Conservation (phyloP, 2,888 invertebrate species). For the Eledona agricola region DNA sequence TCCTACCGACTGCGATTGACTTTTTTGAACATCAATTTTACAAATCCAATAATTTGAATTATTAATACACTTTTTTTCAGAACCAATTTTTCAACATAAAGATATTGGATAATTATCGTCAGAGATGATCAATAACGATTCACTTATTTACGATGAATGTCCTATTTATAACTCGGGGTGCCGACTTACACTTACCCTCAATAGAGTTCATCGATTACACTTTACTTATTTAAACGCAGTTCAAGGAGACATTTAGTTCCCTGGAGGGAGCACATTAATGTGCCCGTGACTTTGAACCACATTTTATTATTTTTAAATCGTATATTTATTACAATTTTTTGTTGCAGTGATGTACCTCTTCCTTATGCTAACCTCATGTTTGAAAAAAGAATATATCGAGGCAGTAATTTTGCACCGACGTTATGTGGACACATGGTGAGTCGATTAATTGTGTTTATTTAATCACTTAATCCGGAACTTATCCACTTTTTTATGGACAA, state of each 20-base stretch:
- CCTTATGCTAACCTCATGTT: slow-evolving; percentile 86
- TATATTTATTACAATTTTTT: slow-evolving; percentile 8
- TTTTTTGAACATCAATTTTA: too few relatives aligned
- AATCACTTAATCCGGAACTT: too few relatives aligned
- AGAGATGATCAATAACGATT: slow-evolving; percentile 5
- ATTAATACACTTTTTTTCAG: slow-evolving; percentile 2
- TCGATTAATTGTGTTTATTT: too few relatives aligned
- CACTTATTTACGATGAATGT: neutral
- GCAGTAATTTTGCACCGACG: slow-evolving; percentile 75
- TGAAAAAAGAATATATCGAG: slow-evolving; percentile 86
- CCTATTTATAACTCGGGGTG: neutral
- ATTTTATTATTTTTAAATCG: slow-evolving; percentile 1
- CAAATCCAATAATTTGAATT: too few relatives aligned
- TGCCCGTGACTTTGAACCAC: slow-evolving; percentile 18
- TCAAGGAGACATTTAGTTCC: slow-evolving; percentile 14
- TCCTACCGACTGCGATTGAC: slow-evolving; percentile 80
- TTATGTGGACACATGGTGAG: slow-evolving; percentile 30
- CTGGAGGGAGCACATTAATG: too few relatives aligned
- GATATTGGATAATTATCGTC: slow-evolving; percentile 1
- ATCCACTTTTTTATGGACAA: too few relatives aligned
- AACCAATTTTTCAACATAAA: neutral
- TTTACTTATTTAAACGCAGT: slow-evolving; percentile 6
- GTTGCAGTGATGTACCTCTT: slow-evolving; percentile 28
- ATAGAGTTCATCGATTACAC: slow-evolving; percentile 3
- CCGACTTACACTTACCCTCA: neutral